phyloP scores from a whole-genome alignment of 2,113 vertebrate species.

The Thamnaconus septentrionalis region DNA sequence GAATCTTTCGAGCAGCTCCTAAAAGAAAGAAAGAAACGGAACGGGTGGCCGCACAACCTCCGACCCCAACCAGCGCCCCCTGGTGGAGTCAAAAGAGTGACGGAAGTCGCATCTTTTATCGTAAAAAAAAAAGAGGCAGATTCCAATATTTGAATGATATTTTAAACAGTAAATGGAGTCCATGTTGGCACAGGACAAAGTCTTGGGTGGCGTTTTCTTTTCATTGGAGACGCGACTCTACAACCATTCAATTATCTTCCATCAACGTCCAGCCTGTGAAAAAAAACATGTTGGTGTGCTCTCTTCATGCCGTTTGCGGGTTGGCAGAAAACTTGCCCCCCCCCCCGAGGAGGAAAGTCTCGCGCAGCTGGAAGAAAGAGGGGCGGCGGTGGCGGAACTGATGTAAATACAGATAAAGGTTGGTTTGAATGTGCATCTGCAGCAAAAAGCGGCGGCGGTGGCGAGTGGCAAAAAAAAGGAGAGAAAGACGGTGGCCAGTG shows the following conservation, averaged over 20 bases:
- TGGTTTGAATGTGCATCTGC: slow-evolving; percentile 2
- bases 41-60: slow-evolving; percentile 6
- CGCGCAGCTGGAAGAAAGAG: background rate
- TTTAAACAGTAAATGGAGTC: slow-evolving; percentile 4
- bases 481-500: background rate
- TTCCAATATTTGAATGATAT: slow-evolving; percentile 1
- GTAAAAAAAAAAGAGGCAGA: slow-evolving; percentile 22
- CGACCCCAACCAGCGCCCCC: slow-evolving; percentile 16
- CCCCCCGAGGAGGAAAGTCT: background rate
- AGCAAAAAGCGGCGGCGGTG: background rate
- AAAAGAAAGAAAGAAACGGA: slow-evolving; percentile 33
- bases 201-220: slow-evolving; percentile 9
- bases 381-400: background rate
- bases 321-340: slow-evolving; percentile 36
- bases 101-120: background rate
- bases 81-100: slow-evolving; percentile 1
- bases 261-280: slow-evolving; percentile 13
- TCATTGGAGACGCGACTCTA: slow-evolving; percentile 16
- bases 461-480: background rate
- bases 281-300: background rate
- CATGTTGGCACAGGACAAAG: slow-evolving; percentile 17
- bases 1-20: slow-evolving; percentile 35
- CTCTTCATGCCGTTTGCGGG: slow-evolving; percentile 11
- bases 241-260: background rate
- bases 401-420: slow-evolving; percentile 4